A percentile compares a stretch with the other conserved stretches of the same genome.
Conservation (phyloP, 1,140 invertebrate species). For the Armadillidium nasatum region DNA sequence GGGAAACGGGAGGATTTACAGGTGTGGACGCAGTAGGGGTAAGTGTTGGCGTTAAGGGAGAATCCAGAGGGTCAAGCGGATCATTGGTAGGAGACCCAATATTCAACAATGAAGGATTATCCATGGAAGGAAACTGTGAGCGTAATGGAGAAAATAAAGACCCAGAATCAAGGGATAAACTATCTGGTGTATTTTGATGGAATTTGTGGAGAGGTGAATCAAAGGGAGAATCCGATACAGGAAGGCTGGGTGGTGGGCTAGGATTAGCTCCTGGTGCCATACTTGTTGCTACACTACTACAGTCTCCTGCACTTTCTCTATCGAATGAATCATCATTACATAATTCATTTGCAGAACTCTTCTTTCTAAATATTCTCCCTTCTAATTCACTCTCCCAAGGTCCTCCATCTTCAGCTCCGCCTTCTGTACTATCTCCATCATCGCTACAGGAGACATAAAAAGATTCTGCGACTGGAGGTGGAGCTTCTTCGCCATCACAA, state of each 20-base stretch:
- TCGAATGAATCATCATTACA: not conserved
- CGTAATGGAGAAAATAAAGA: slow-evolving; percentile 31
- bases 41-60: not conserved
- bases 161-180: slow-evolving; percentile 35
- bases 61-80: not conserved
- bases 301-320: slow-evolving; percentile 17
- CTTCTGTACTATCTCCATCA: slow-evolving; percentile 21
- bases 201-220: slow-evolving; percentile 41
- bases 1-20: not conserved
- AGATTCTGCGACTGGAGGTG: slow-evolving; percentile 30
- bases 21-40: not conserved
- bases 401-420: slow-evolving; percentile 39
- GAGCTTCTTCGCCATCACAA: not conserved
- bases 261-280: slow-evolving; percentile 39
- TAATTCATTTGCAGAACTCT: not conserved
- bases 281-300: slow-evolving; percentile 33
- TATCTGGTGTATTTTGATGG: slow-evolving; percentile 44
- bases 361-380: slow-evolving; percentile 16
- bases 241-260: slow-evolving; percentile 38
- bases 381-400: slow-evolving; percentile 36
- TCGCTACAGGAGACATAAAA: slow-evolving; percentile 41
- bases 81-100: not conserved
- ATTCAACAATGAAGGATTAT: not conserved
- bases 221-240: slow-evolving; percentile 40
- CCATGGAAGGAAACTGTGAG: slow-evolving; percentile 23